These are phyloP conservation scores for Axea sp. DNA, from an alignment of 2,888 invertebrate genomes.

Conservation along the genomic window DNA sequence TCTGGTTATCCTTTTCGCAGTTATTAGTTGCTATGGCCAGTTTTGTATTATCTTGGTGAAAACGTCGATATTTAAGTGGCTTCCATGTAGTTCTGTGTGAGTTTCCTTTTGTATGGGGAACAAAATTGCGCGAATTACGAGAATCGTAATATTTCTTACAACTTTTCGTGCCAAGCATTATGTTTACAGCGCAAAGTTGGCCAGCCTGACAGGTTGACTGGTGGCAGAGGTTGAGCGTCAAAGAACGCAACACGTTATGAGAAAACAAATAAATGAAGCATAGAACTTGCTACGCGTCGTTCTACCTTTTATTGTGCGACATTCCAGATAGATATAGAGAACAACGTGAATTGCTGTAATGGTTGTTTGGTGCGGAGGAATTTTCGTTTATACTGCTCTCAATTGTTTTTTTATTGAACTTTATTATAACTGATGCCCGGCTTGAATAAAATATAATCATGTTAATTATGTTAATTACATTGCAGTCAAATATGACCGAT, in stretches of 20 bases:
- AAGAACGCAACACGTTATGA: conserved; percentile 30
- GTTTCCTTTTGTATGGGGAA: background rate
- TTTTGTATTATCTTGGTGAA: conserved; percentile 4
- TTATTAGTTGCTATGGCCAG: too few species aligned
- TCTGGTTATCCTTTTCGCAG: too few species aligned
- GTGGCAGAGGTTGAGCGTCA: conserved; percentile 26
- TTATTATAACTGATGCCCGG: background rate
- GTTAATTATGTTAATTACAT: too few species aligned
- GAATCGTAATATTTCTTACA: conserved; percentile 32
- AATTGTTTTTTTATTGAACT: background rate
- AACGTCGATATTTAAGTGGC: too few species aligned
- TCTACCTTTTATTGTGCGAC: conserved; percentile 46
- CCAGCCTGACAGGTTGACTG: conserved; percentile 31
- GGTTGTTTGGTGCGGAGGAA: conserved; percentile 6
- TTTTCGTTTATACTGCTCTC: conserved; percentile 15
- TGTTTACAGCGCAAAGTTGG: conserved; percentile 31
- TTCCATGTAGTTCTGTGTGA: too few species aligned
- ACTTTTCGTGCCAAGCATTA: conserved; percentile 24
- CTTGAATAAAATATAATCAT: background rate
- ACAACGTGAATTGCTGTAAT: conserved; percentile 21
- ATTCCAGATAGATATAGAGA: conserved; percentile 35
- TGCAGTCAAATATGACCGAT: too few species aligned
- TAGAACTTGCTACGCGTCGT: conserved; percentile 28
- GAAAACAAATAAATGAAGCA: conserved; percentile 45
- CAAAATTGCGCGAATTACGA: conserved; percentile 6